Base-by-base conservation (phyloP, 2,888 invertebrate genomes). In the Eupithecia exiguata region DNA sequence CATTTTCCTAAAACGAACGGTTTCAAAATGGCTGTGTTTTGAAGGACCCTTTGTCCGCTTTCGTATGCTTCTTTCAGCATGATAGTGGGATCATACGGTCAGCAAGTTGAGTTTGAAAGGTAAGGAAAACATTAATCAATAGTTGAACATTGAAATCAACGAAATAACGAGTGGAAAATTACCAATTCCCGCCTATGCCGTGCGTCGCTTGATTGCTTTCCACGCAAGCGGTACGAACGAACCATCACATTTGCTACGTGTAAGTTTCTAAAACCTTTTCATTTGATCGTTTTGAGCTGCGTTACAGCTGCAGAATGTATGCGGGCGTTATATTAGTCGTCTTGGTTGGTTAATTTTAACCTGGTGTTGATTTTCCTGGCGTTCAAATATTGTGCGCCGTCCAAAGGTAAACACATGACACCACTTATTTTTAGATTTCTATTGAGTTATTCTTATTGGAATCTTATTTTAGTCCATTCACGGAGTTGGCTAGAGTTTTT, bases 11-110 rank as follows among this genome's bases (percentile, higher is more conserved):
- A 90, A 88, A 93, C 93, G 85, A 88, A 93, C 93, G 85, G 93
- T 94, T 95, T 94, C 96, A 96, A 96, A 95, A 96, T 96, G 96
- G 96, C 96, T 96, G 96, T 95, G 95, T 95, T 95, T 95, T 96
- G 95, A 96, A 95, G 95, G 95, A 95, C 95, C 94, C 95, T 95
- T 95, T 95, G 94, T 95, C 93, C 95, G 91, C 92, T 95, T 95
- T 95, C 95, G 91, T 92, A 86, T 90, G 89, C 95, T 95, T 95
- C 94, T 95, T 95, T 94, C 96, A 96, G 95, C 95, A 96, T 96
- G 96, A 95, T 95, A 96, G 95, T 95, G 95, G 95, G 94, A 95
- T 95, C 95, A 91, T 94, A 95, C 95, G 93, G 91, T 92, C 94
- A 95, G 91, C 95, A 95, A 92, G 89, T 94, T 94, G 89, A 95